Conservation (phyloP, 2,888 invertebrate species). For the Mimas tiliae region DNA sequence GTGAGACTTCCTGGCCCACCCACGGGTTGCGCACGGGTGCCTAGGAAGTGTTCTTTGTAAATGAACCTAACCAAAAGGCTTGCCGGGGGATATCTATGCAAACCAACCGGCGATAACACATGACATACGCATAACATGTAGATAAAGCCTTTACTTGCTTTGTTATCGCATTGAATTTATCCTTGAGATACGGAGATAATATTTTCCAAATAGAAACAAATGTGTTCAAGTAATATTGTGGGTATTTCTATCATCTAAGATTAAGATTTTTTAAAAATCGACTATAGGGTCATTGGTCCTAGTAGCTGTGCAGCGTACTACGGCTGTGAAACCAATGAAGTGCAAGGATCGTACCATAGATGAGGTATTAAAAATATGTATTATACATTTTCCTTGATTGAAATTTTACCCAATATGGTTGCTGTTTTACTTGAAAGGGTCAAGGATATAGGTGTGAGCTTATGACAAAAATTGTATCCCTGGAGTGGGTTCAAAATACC, state of each 20-base stretch:
- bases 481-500: too few relatives aligned
- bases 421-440: too few relatives aligned
- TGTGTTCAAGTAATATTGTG: neutral
- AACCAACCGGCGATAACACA: slow-evolving; percentile 11
- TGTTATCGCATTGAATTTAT: slow-evolving; percentile 18
- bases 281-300: neutral
- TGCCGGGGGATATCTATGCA: slow-evolving; percentile 18
- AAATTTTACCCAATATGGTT: too few relatives aligned
- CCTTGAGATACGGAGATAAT: slow-evolving; percentile 2
- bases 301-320: neutral
- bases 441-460: too few relatives aligned
- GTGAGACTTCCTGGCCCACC: slow-evolving; percentile 77
- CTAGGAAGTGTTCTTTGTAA: slow-evolving; percentile 28
- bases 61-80: neutral
- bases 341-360: too few relatives aligned
- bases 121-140: slow-evolving; percentile 14
- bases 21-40: slow-evolving; percentile 49
- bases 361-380: too few relatives aligned
- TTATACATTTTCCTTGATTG: too few relatives aligned
- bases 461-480: too few relatives aligned
- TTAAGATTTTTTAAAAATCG: neutral
- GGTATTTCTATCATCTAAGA: neutral
- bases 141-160: slow-evolving; percentile 12
- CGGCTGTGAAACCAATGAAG: too few relatives aligned
- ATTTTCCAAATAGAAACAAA: neutral